These are phyloP conservation scores for Porites australiensis DNA, from an alignment of 64 coral and sea anemone genomes.

Conservation along the genomic window DNA sequence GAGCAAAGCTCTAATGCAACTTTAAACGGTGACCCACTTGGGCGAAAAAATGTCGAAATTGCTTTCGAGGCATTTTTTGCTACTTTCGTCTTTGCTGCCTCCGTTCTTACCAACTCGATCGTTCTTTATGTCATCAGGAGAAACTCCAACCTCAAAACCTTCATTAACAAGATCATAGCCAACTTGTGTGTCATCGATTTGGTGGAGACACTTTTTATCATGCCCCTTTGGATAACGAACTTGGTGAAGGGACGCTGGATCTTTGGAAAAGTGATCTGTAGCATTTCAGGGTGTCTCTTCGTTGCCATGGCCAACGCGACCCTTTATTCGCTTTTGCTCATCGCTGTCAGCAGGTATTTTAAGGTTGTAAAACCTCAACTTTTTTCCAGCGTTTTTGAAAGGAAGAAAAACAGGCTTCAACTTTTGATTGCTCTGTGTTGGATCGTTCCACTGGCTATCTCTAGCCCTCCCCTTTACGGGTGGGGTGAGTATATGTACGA, in stretches of 20 bases:
- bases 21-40: constrained; percentile 1
- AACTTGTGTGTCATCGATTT: constrained; percentile 51
- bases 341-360: constrained; percentile 63
- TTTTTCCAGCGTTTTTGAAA: constrained; percentile 14
- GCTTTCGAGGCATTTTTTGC: constrained; percentile 7
- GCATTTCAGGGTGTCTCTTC: neutral
- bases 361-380: constrained; percentile 53
- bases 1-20: neutral
- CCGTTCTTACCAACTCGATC: constrained; percentile 42
- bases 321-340: constrained; percentile 30
- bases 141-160: constrained; percentile 50
- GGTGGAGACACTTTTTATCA: constrained; percentile 26
- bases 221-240: constrained; percentile 61
- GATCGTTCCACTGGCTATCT: constrained; percentile 3
- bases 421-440: constrained; percentile 12
- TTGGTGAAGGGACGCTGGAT: constrained; percentile 48
- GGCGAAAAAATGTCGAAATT: constrained; percentile 10
- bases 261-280: constrained; percentile 46
- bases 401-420: neutral
- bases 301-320: constrained; percentile 44
- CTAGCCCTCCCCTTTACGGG: constrained; percentile 51
- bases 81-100: neutral
- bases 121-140: constrained; percentile 26
- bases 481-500: constrained; percentile 32
- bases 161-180: constrained; percentile 59